Base-by-base conservation (phyloP, 2,888 invertebrate genomes). In the Synergus japonicus region DNA sequence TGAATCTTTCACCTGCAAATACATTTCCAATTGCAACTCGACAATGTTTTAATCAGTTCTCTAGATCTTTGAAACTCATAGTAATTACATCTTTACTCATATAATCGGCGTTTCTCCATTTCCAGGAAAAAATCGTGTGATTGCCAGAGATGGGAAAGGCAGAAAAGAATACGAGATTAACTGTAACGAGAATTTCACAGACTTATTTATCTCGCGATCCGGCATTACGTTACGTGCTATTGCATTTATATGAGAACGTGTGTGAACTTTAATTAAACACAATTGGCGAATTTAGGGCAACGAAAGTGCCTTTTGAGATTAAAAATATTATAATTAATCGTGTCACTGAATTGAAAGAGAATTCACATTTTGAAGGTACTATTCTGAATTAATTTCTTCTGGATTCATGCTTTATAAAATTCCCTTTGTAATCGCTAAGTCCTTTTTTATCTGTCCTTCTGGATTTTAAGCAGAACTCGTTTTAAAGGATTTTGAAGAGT, bases 241-340 rank as follows among this genome's bases (percentile, higher is more conserved):
- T 73, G 29, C 73, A 54, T 54, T 73, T 54, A 73, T 49, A 49
- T 29, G 44, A 69, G 69, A 69, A 69, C 22, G 37, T 69, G n/a
- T 69, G 49, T 54, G 54, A 54, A 54, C n/a, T 54, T 58, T 79
- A 81, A 83, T 83, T 83, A 81, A 22, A 54, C 64, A 76, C 46
- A 83, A 83, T 83, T 83, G 79, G 58, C 46, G 64, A 80, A 80
- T 83, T 78, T 46, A 67, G 79, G 60, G 29, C 77, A 77, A 78
- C 58, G 66, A 76, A 60, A 73, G 54, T 54, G 37, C 29, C 29
- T 46, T 43, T 46, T 43, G 65, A n/a, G 65, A 43, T 43, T 66
- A 8, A 66, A 66, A 66, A 3, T n/a, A 66, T 29, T 3, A 29
- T 29, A 29, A 41, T 66, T 66, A 18, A 43, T n/a, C n/a, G n/a